A percentile compares a stretch with the other conserved stretches of the same genome.
phyloP scores from a whole-genome alignment of 2,888 invertebrate genomes.

The Scrobipalpa costella region DNA sequence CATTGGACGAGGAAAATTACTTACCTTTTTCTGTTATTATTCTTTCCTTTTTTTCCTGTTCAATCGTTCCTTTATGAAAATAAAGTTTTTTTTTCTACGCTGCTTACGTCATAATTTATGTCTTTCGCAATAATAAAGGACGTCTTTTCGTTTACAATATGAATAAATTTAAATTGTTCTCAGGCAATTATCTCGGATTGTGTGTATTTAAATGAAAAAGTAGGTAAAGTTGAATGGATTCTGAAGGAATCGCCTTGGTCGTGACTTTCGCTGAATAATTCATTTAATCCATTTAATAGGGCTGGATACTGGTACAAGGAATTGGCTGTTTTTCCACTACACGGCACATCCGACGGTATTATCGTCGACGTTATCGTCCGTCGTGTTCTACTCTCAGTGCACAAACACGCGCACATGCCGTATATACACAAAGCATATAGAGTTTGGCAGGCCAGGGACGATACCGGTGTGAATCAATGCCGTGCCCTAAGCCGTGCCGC shows the following conservation, averaged over 20 bases:
- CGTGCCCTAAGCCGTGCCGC: no score
- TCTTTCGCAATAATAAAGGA: constrained; percentile 5
- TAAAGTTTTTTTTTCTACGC: background rate
- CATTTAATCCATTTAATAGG: constrained; percentile 75
- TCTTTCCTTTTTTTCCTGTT: background rate
- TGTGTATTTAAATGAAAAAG: constrained; percentile 37
- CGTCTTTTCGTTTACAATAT: constrained; percentile 13
- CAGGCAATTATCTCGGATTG: constrained; percentile 13
- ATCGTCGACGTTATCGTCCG: no score
- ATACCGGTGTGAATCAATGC: no score
- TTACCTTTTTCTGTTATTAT: background rate
- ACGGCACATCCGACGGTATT: no score
- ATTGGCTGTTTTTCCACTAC: no score
- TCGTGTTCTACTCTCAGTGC: no score
- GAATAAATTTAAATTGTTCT: constrained; percentile 14
- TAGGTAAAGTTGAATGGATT: constrained; percentile 38
- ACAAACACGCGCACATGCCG: no score
- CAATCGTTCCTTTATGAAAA: background rate
- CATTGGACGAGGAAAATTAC: background rate
- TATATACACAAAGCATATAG: no score
- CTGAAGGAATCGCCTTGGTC: constrained; percentile 47
- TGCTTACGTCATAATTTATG: constrained; percentile 11
- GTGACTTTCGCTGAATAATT: constrained; percentile 68
- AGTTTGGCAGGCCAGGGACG: no score
- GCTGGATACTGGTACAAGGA: constrained; percentile 35